phyloP scores from a whole-genome alignment of 1,140 invertebrate species.

The Gerris buenoi region DNA sequence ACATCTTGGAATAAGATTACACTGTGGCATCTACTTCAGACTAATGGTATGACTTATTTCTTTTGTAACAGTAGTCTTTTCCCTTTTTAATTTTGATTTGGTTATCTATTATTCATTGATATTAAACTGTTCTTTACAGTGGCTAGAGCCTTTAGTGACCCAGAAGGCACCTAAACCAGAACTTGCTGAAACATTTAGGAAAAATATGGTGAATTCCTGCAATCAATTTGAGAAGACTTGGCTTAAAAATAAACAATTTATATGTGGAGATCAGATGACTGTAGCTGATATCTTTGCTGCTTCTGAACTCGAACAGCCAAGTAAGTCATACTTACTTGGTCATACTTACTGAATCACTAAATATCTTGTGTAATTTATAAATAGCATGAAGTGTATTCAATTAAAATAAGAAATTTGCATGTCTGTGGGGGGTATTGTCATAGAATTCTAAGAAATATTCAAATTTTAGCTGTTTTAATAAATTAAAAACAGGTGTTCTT shows the following conservation, averaged over 20 bases:
- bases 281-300: constrained; percentile 6
- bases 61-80: background rate
- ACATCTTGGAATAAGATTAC: constrained; percentile 50
- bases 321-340: background rate
- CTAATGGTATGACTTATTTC: background rate
- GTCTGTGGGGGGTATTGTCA: background rate
- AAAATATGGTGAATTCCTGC: background rate
- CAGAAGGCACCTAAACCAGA: background rate
- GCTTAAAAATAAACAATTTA: background rate
- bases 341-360: background rate
- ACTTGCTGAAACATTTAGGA: background rate
- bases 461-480: background rate
- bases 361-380: background rate
- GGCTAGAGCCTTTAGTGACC: background rate
- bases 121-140: background rate
- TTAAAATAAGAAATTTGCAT: too few species aligned
- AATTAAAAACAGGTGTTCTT: background rate
- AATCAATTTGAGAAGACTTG: background rate
- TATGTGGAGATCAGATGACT: background rate
- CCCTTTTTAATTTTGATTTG: background rate
- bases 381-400: too few species aligned
- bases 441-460: background rate
- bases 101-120: background rate
- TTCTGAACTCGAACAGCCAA: constrained; percentile 3
- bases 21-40: constrained; percentile 38